Conservation (phyloP, 2,113 vertebrate genomes). For the Aythya baeri region DNA sequence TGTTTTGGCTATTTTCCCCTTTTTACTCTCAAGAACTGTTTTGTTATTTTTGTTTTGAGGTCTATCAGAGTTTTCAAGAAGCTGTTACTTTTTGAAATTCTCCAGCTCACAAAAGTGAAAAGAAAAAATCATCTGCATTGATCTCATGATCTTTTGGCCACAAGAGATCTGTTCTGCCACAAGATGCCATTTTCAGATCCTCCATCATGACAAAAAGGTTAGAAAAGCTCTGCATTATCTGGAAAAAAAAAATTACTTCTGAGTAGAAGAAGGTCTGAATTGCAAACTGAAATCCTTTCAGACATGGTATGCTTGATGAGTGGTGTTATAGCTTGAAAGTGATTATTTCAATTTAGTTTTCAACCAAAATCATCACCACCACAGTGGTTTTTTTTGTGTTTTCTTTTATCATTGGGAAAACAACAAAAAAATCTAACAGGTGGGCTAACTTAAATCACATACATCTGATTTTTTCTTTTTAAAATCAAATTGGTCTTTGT, state of each 20-base stretch:
- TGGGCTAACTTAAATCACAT: not conserved
- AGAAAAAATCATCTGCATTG: not conserved
- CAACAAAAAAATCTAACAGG: not conserved
- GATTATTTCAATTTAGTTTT: not conserved
- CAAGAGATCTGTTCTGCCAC: not conserved
- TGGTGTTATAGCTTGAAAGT: not conserved
- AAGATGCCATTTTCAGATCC: not conserved
- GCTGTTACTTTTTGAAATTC: not conserved
- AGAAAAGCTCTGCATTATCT: not conserved
- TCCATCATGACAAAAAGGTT: not conserved
- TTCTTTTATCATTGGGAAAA: not conserved
- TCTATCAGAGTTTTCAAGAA: not conserved
- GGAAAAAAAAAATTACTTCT: not conserved
- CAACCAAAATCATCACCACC: not conserved
- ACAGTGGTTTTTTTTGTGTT: not conserved
- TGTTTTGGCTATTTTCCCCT: not conserved
- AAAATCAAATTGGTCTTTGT: not conserved
- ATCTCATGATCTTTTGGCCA: not conserved
- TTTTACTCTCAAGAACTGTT: not conserved
- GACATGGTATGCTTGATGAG: not conserved
- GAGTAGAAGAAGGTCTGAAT: not conserved
- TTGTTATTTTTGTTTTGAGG: not conserved
- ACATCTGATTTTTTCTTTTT: not conserved
- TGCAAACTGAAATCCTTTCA: not conserved
- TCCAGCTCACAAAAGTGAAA: not conserved